Conservation (phyloP, 1,140 invertebrate species). For the Periplaneta americana region DNA sequence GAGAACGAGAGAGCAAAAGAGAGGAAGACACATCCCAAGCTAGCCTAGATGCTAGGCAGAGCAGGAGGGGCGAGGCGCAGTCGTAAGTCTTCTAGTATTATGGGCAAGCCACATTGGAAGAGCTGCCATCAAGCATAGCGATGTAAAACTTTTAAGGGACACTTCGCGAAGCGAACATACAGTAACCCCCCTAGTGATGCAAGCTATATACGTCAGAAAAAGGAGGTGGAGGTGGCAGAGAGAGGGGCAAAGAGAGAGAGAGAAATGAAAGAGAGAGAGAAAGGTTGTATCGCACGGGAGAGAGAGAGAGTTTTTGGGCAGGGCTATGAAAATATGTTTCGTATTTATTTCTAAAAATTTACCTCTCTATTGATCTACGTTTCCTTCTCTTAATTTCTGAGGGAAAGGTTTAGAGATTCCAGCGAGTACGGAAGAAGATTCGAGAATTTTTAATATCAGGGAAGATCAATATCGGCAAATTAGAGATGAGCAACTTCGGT, state of each 20-base stretch:
- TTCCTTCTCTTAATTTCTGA: not conserved
- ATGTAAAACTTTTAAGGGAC: constrained; percentile 21
- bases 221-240: not conserved
- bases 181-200: not conserved
- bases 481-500: too few relatives aligned
- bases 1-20: not conserved
- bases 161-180: constrained; percentile 12
- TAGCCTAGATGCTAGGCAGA: not conserved
- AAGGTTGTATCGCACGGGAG: not conserved
- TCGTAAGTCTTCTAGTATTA: constrained; percentile 19
- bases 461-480: too few relatives aligned
- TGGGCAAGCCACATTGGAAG: constrained; percentile 16
- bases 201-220: not conserved
- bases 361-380: not conserved
- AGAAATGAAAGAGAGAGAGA: not conserved
- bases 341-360: not conserved
- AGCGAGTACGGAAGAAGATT: too few relatives aligned
- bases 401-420: not conserved
- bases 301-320: not conserved
- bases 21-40: not conserved
- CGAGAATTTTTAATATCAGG: too few relatives aligned
- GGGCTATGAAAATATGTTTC: not conserved
- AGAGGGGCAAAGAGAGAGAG: not conserved
- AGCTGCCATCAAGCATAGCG: constrained; percentile 18
- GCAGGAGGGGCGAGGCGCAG: constrained; percentile 7